Conservation (phyloP, 2,797 vertebrate genomes). For the Neosilurus mollespiculum region DNA sequence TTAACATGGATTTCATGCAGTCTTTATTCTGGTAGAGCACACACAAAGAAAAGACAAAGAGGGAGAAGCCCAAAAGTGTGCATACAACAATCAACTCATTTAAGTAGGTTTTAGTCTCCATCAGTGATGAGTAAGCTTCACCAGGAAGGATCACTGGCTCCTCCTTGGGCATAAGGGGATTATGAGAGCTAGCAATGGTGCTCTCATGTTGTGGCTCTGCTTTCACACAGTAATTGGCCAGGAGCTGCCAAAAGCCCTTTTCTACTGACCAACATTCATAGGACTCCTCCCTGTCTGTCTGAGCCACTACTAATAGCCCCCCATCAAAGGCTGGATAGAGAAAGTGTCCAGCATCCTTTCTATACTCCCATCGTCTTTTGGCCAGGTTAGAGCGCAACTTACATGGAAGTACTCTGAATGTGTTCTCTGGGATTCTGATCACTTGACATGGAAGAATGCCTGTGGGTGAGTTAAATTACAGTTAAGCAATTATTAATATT, state of each 20-base stretch:
- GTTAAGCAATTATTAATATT: not conserved
- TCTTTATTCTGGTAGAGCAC: conserved; percentile 83
- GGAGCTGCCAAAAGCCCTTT: conserved; percentile 83
- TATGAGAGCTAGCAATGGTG: conserved; percentile 64
- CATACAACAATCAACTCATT: conserved; percentile 92
- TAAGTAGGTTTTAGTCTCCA: conserved; percentile 88
- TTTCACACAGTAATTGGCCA: conserved; percentile 87
- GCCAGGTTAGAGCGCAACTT: conserved; percentile 89
- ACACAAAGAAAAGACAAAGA: conserved; percentile 81
- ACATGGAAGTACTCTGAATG: conserved; percentile 83
- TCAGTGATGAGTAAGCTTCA: conserved; percentile 66
- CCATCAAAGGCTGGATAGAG: conserved; percentile 84
- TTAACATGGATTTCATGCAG: conserved; percentile 88
- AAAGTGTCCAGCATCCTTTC: conserved; percentile 69
- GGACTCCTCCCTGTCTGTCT: conserved; percentile 75
- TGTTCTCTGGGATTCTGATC: conserved; percentile 81
- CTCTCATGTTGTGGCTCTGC: conserved; percentile 63
- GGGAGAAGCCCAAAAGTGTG: conserved; percentile 75
- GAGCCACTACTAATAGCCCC: conserved; percentile 86
- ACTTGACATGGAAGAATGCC: conserved; percentile 72
- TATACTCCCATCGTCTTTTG: conserved; percentile 80
- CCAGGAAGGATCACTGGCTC: conserved; percentile 65
- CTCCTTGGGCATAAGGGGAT: conserved; percentile 60
- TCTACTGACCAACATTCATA: conserved; percentile 96
- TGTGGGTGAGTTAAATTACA: conserved; percentile 41